Conservation (phyloP, 2,888 invertebrate species). For the Drosophila siamana region DNA sequence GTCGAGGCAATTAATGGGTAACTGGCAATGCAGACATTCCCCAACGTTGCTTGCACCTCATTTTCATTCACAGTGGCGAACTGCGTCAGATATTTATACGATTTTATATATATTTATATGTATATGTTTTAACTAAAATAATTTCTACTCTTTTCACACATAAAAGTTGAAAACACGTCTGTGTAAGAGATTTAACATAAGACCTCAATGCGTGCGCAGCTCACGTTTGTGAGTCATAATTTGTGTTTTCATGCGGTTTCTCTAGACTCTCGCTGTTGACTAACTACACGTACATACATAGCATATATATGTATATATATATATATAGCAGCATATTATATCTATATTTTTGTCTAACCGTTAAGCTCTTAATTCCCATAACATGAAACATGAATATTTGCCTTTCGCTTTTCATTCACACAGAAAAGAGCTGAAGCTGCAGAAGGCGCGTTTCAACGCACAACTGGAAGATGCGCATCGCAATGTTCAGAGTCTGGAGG, state of each 20-base stretch:
- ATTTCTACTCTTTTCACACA: slow-evolving; percentile 32
- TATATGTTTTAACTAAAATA: slow-evolving; percentile 28
- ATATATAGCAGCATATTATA: neutral
- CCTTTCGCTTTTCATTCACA: neutral
- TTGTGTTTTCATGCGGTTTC: slow-evolving; percentile 52
- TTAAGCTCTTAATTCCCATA: slow-evolving; percentile 43
- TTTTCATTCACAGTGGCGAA: slow-evolving; percentile 55
- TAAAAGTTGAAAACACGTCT: slow-evolving; percentile 21
- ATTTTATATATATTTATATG: slow-evolving; percentile 33
- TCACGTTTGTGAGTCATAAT: slow-evolving; percentile 64
- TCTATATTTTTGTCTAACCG: slow-evolving; percentile 38
- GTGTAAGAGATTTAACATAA: slow-evolving; percentile 32
- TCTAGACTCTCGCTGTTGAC: slow-evolving; percentile 52
- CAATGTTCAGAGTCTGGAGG: slow-evolving; percentile 81
- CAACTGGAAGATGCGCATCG: slow-evolving; percentile 84
- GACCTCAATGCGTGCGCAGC: slow-evolving; percentile 51
- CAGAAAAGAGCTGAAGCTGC: slow-evolving; percentile 84
- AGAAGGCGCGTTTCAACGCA: slow-evolving; percentile 82
- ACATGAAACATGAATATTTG: slow-evolving; percentile 8
- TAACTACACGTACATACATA: slow-evolving; percentile 19
- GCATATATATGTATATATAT: slow-evolving; percentile 13
- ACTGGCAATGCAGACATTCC: slow-evolving; percentile 51
- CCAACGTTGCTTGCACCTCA: slow-evolving; percentile 60
- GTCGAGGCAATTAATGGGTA: slow-evolving; percentile 57
- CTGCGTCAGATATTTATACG: slow-evolving; percentile 56